These are phyloP conservation scores for Phyto melanocephala DNA, from an alignment of 2,888 invertebrate species.

Conservation along the genomic window DNA sequence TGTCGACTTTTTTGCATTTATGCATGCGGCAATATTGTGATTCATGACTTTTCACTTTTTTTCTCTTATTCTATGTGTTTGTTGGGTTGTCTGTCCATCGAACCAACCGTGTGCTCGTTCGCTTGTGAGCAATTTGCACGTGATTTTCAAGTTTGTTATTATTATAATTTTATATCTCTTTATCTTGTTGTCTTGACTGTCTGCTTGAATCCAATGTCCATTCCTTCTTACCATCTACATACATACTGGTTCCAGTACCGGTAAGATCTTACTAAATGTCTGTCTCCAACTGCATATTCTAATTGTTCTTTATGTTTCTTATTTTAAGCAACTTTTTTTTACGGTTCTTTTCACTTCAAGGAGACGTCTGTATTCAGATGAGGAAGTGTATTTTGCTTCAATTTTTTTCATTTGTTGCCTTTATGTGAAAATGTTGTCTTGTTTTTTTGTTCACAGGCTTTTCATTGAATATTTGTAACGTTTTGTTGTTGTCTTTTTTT, in stretches of 20 bases:
- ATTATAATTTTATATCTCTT: conserved; percentile 31
- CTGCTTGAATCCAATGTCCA: not conserved
- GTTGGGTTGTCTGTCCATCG: not conserved
- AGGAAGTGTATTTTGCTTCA: conserved; percentile 23
- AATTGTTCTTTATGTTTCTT: conserved; percentile 32
- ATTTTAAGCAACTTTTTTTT: conserved; percentile 11
- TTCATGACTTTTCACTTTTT: conserved; percentile 57
- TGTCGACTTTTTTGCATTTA: conserved; percentile 2
- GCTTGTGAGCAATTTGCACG: conserved; percentile 54
- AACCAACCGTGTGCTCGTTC: not conserved
- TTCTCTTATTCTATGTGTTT: conserved; percentile 1
- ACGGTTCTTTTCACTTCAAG: not conserved
- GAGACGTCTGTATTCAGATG: conserved; percentile 2
- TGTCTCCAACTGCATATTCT: conserved; percentile 43
- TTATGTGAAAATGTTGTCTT: not conserved
- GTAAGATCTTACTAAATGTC: not conserved
- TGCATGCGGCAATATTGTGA: conserved; percentile 27
- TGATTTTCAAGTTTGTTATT: conserved; percentile 50
- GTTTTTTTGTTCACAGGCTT: conserved; percentile 7
- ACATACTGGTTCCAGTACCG: not conserved
- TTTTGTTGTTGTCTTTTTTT: conserved; percentile 10
- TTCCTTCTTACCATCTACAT: not conserved
- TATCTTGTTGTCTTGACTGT: not conserved
- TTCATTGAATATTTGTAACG: conserved; percentile 16
- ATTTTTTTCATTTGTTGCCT: not conserved